Evolutionary conservation across 2,888 invertebrate genomes (phyloP), one percentile per base, ranked within the genome.

Genomic region (Epinotia demarniana): DNA sequence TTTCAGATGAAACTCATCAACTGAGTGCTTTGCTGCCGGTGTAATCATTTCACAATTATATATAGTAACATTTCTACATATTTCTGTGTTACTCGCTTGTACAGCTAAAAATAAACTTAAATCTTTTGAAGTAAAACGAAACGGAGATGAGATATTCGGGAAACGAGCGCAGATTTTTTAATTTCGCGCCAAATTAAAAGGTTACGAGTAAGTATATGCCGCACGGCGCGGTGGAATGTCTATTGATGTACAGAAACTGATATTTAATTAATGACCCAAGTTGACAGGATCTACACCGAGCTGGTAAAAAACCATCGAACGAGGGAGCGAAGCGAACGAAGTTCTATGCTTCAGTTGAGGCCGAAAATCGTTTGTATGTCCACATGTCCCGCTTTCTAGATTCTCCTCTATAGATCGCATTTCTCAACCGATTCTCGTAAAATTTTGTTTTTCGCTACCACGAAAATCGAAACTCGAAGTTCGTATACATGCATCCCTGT

Each of bases 1-100:
- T 73, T 67, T 67, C 33, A 23, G 67, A 68, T 61, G 19, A 60
- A 60, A 61, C 43, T 73, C 67, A 73, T 73, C 68, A 73, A 68
- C 61, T 12, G 39, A 73, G 68, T 73, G 73, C 68, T 73, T 68
- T 23, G 53, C 68, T 53, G 53, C 43, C 27, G 23, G 68, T 62
- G 55, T 73, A 73, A 72, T 53, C 49, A 61, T 67, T 18, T 60
- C 53, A 33, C 39, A 67, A 73, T 67, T 61, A 67, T 55, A 67
- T 55, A 27, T 39, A 23, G 66, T 66, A 73, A 61, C 67, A 67
- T 67, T 49, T 23, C 11, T 58, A 67, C 33, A 66, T 49, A 16
- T 8, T n/a, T 13, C 5, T 2, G 23, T 39, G 57, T 68, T 43
- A 69, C n/a, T 69, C 4, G 9, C 9, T 39, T 57, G 0, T 43